Base-by-base conservation (phyloP, 2,113 vertebrate genomes). In the Notiomystis cincta region DNA sequence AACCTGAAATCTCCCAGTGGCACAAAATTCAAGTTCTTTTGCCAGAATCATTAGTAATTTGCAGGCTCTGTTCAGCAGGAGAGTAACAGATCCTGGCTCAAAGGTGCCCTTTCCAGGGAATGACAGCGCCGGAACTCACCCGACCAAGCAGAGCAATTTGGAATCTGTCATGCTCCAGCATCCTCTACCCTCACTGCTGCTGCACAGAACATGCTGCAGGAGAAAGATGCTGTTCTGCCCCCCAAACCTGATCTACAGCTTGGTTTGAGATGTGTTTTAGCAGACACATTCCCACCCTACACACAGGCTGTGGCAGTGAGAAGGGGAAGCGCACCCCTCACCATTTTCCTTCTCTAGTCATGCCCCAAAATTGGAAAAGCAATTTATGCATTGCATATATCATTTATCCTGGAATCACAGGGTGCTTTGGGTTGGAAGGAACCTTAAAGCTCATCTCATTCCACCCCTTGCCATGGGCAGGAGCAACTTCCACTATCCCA, bases 11-110 rank as follows among this genome's bases (percentile, higher is more conserved):
- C 97, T 97, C 97, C 97, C 95, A 96, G 76, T 97, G 97, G 97
- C 97, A 97, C 82, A 84, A 96, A 97, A 97, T 96, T 95, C 82
- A 73, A 94, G 94, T 75, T 91, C 87, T 94, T 96, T 95, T 97
- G 97, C 97, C 97, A 98, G 96, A 96, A 97, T 95, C 92, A 96
- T 98, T 97, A 97, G 93, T 94, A 97, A 97, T 98, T 98, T 98
- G 93, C 97, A 98, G 96, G 96, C 95, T 95, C 95, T 90, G 91
- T 95, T 95, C 87, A 70, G 89, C 91, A 89, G 81, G 86, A 96
- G 94, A 91, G 90, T 73, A 96, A 85, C 90, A 94, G 96, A 96
- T 97, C 97, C 97, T 91, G 94, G 95, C 96, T 97, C 94, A 94
- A 92, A 92, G 60, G 86, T 97, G 95, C 96, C 97, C 97, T 98